A percentile compares a stretch with the other conserved stretches of the same genome.
Evolutionary conservation across 35 echinoderm and acorn worm genomes (phyloP).

Genomic region (Apostichopus californicus): DNA sequence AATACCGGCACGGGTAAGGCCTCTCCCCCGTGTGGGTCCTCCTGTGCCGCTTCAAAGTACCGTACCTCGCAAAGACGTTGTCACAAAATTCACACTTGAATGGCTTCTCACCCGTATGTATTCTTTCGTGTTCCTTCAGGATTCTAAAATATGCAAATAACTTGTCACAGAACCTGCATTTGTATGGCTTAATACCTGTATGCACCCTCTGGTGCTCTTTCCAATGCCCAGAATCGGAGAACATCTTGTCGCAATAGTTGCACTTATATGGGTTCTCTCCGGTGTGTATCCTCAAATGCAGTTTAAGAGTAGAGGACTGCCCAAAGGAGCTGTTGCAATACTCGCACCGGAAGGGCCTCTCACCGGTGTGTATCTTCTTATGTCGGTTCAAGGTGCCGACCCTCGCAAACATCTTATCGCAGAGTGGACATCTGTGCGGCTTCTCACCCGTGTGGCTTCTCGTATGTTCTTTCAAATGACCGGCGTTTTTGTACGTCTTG

Average conservation of each 20-base stretch:
- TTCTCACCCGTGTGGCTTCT: conserved; percentile 46
- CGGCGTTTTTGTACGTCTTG: neutral
- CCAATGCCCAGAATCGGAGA: neutral
- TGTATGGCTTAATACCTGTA: conserved; percentile 25
- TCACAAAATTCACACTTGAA: conserved; percentile 30
- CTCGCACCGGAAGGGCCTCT: conserved; percentile 31
- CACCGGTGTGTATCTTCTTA: conserved; percentile 46
- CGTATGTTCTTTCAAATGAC: conserved; percentile 8
- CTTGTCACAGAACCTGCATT: conserved; percentile 29
- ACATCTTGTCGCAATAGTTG: conserved; percentile 43
- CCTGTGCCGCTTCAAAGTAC: neutral
- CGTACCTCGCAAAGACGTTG: conserved; percentile 2
- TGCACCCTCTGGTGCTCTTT: conserved; percentile 29
- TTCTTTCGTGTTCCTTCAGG: conserved; percentile 42
- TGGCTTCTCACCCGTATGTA: conserved; percentile 37
- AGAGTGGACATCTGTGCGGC: conserved; percentile 20
- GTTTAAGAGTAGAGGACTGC: neutral
- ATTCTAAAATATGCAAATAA: neutral
- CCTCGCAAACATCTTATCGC: conserved; percentile 30
- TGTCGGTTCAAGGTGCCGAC: neutral
- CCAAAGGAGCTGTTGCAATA: conserved; percentile 4
- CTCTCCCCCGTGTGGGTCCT: conserved; percentile 15
- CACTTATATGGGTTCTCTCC: conserved; percentile 44
- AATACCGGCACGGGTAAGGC: neutral
- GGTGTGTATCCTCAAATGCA: conserved; percentile 16